A percentile compares a stretch with the other conserved stretches of the same genome.
These are phyloP conservation scores for Amazona vittata DNA, from an alignment of 2,113 vertebrate genomes.

Conservation along the genomic window DNA sequence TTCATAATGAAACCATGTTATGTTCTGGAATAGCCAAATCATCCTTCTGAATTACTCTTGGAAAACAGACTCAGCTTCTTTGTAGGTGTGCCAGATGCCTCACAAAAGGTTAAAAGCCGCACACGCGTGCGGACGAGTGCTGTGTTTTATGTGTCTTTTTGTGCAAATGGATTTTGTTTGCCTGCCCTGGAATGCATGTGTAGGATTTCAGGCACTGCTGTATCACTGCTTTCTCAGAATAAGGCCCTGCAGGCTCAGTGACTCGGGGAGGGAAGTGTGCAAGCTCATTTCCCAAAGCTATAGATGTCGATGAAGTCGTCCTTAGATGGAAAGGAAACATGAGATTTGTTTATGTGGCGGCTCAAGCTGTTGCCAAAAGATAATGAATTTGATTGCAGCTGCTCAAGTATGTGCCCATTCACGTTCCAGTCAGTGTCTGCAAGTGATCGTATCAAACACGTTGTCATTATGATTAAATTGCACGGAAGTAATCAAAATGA, in stretches of 20 bases:
- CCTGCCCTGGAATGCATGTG: rapidly evolving
- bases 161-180: neutral
- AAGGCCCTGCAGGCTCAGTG: neutral
- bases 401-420: neutral
- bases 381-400: neutral
- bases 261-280: neutral
- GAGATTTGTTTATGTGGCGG: neutral
- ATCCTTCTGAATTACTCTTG: neutral
- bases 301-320: too few species aligned
- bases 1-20: neutral
- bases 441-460: neutral
- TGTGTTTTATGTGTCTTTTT: neutral
- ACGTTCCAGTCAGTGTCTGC: neutral
- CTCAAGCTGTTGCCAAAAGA: neutral
- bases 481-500: neutral
- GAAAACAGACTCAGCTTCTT: neutral
- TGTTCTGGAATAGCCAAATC: neutral
- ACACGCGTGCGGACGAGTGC: rapidly evolving
- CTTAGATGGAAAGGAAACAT: neutral
- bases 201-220: neutral
- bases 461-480: neutral
- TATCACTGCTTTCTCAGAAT: neutral
- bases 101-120: neutral
- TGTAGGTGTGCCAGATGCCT: neutral
- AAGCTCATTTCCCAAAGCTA: neutral